Evolutionary conservation across 1,140 invertebrate genomes (phyloP).

Genomic region (Neodiprion pinetum): DNA sequence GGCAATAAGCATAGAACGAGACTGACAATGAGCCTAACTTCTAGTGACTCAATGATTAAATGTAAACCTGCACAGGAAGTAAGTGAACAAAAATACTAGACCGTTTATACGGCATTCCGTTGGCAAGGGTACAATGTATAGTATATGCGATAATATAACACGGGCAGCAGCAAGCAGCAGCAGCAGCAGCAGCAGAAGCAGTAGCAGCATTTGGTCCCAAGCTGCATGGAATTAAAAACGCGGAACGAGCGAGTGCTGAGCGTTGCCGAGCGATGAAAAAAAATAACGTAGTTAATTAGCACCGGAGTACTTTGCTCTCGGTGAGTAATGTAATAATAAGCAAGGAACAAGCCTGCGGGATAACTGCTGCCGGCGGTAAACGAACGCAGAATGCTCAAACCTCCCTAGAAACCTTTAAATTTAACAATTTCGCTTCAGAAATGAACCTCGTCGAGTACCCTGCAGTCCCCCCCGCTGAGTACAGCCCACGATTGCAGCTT

Average conservation of each 20-base stretch:
- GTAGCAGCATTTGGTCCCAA: conserved; percentile 30
- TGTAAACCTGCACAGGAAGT: background rate
- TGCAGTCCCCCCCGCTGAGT: too few species aligned
- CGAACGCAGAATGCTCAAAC: background rate
- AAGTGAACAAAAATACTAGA: background rate
- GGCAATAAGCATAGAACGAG: background rate
- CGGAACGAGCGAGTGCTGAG: too few species aligned
- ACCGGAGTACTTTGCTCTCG: conserved; percentile 49
- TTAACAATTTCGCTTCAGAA: conserved; percentile 7
- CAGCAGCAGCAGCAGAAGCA: conserved; percentile 32
- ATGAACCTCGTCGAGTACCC: background rate
- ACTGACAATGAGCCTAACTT: background rate
- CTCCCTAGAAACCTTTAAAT: background rate
- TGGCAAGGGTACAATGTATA: too few species aligned
- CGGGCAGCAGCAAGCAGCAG: conserved; percentile 18
- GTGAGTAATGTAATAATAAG: conserved; percentile 48
- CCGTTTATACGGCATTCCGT: too few species aligned
- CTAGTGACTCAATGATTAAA: background rate
- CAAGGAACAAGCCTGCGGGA: conserved; percentile 48
- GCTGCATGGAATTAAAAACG: background rate
- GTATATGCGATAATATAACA: conserved; percentile 17
- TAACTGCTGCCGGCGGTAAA: conserved; percentile 24
- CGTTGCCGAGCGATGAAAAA: conserved; percentile 23
- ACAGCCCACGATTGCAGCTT: background rate
- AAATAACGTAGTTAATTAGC: conserved; percentile 58